These are phyloP conservation scores for Aphaenogaster floridana DNA, from an alignment of 1,140 invertebrate species.

Conservation along the genomic window DNA sequence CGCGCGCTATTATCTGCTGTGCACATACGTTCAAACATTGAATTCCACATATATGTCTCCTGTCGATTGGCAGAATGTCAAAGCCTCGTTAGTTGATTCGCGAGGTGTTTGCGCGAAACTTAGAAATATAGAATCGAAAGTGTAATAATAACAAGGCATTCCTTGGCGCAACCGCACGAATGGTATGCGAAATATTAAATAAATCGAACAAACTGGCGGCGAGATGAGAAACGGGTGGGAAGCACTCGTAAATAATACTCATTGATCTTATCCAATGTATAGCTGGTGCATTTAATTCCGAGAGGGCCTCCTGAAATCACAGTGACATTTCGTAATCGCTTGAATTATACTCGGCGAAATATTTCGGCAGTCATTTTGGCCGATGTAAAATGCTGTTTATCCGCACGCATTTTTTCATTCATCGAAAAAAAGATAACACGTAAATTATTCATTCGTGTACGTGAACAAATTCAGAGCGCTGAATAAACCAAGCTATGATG, in stretches of 20 bases:
- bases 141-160: conserved; percentile 72
- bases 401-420: background rate
- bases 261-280: conserved; percentile 19
- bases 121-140: conserved; percentile 69
- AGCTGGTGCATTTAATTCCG: background rate
- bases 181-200: conserved; percentile 33
- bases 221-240: background rate
- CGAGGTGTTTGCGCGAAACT: conserved; percentile 47
- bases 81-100: conserved; percentile 67
- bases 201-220: conserved; percentile 38
- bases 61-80: conserved; percentile 74
- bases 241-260: conserved; percentile 31
- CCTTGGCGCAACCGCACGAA: conserved; percentile 59
- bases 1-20: conserved; percentile 8
- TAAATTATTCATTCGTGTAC: conserved; percentile 20
- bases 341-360: conserved; percentile 30
- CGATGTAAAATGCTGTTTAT: conserved; percentile 9
- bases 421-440: background rate
- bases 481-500: background rate
- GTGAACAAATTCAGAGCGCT: background rate
- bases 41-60: conserved; percentile 13
- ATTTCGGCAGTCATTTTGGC: conserved; percentile 2
- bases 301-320: background rate
- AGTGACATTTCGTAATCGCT: conserved; percentile 29
- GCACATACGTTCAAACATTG: conserved; percentile 17